Base-by-base conservation (phyloP, 92 coral and sea anemone species). In the Phymanthus crucifer region DNA sequence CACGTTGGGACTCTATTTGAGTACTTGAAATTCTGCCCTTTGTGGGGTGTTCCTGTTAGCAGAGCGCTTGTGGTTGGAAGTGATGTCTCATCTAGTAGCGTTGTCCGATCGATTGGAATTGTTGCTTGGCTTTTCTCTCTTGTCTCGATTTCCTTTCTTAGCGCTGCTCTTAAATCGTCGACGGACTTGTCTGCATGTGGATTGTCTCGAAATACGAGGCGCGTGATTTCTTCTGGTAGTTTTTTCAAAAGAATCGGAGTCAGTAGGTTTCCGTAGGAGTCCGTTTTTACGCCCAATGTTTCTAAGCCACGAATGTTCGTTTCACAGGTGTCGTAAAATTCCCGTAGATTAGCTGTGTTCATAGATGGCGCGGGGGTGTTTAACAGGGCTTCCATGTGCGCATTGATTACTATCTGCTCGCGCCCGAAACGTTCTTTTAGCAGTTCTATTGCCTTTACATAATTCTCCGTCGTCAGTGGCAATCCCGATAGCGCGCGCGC, bases 371-470 rank as follows among this genome's bases (percentile, higher is more conserved):
- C 8, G 40, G 32, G 38, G 61, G 68, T 70, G 23, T 78, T 78
- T 40, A 43, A 78, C 12, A 78, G 54, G 23, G 75, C 6, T 78
- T 65, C 45, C 66, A 57, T 57, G 32, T 5, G 66, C 9, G 66
- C 66, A 32, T 57, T 21, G 29, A 88, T 83, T 78, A 83, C 67
- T 17, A 74, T 81, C 74, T 90, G 83, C 18, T 81, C 78, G 33
- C 79, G 56, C 66, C 91, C 94, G 72, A 91, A 88, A 19, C 94
- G 91, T 67, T 84, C 91, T 79, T 82, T 83, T 64, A 87, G 85
- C 57, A 91, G 73, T 76, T 84, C 83, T 57, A 78, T 88, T 72
- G 92, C 94, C 72, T 81, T 84, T 32, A 35, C 65, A 70, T 87
- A 91, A 76, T 91, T 91, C 32, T 80, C 73, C 17, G 82, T 46